phyloP scores from a whole-genome alignment of 2,797 vertebrate genomes.

The Enteromius afrohamiltoni region DNA sequence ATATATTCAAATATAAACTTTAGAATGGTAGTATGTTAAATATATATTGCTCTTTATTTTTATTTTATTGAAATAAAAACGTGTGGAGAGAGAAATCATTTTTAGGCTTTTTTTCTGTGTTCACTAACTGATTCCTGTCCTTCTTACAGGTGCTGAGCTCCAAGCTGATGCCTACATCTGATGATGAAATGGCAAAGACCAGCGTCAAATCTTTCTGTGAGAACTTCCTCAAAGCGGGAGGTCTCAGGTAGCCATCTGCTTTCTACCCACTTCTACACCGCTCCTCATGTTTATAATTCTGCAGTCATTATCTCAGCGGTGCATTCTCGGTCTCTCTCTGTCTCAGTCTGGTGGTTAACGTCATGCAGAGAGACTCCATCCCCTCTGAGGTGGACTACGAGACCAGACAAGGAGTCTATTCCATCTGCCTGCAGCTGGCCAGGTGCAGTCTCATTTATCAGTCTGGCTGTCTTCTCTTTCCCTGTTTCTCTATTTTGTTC shows the following conservation, averaged over 20 bases:
- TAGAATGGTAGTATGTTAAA: not conserved
- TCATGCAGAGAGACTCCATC: conserved; percentile 99
- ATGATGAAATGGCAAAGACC: conserved; percentile 99
- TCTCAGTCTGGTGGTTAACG: conserved; percentile 95
- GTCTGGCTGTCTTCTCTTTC: conserved; percentile 2
- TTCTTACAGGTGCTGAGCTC: conserved; percentile 91
- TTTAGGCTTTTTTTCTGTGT: not conserved
- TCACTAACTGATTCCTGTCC: not conserved
- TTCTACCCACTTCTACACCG: not conserved
- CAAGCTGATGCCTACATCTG: conserved; percentile 98
- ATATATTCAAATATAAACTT: not conserved
- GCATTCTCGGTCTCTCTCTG: conserved; percentile 15
- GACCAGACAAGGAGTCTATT: conserved; percentile 97
- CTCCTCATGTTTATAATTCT: not conserved
- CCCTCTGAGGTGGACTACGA: conserved; percentile 99
- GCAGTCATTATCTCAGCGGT: conserved; percentile 31
- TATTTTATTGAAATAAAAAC: not conserved
- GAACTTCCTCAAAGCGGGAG: conserved; percentile 97
- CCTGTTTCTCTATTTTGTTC: not conserved
- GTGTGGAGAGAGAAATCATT: not conserved
- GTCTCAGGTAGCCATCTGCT: conserved; percentile 85
- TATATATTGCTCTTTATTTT: too few species aligned
- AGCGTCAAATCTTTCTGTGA: conserved; percentile 99
- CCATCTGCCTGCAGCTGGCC: conserved; percentile 96
- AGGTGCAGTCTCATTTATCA: conserved; percentile 76